These are phyloP conservation scores for Anodontia alba DNA, from an alignment of 2,888 invertebrate species.

Conservation along the genomic window DNA sequence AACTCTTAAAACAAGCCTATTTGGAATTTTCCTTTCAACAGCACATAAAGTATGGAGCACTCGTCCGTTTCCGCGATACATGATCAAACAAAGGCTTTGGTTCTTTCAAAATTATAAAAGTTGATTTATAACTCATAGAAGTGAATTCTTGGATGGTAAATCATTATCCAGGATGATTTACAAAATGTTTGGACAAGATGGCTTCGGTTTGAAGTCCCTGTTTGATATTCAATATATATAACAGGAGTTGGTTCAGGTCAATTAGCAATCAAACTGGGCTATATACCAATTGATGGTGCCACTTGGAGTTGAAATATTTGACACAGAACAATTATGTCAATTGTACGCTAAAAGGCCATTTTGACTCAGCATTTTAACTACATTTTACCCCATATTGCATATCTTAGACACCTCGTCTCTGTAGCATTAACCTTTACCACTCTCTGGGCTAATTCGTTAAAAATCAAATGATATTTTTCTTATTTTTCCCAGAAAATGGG, in stretches of 20 bases:
- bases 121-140: constrained; percentile 2
- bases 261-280: not conserved
- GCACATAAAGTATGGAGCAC: not conserved
- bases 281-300: not conserved
- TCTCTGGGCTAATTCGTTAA: too few species aligned
- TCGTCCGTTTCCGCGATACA: not conserved
- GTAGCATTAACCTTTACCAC: too few species aligned
- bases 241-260: not conserved
- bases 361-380: too few species aligned
- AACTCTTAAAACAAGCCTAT: constrained; percentile 37
- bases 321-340: too few species aligned
- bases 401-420: too few species aligned
- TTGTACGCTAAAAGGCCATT: too few species aligned
- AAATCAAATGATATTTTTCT: too few species aligned
- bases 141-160: constrained; percentile 9
- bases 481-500: too few species aligned
- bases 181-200: constrained; percentile 1
- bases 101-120: not conserved
- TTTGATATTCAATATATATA: not conserved
- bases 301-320: not conserved
- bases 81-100: not conserved
- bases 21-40: constrained; percentile 14
- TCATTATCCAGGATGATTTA: not conserved
- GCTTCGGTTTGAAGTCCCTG: not conserved
- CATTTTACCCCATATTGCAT: too few species aligned